Evolutionary conservation across 2,797 vertebrate genomes (phyloP).

Genomic region (Lutjanus campechanus): DNA sequence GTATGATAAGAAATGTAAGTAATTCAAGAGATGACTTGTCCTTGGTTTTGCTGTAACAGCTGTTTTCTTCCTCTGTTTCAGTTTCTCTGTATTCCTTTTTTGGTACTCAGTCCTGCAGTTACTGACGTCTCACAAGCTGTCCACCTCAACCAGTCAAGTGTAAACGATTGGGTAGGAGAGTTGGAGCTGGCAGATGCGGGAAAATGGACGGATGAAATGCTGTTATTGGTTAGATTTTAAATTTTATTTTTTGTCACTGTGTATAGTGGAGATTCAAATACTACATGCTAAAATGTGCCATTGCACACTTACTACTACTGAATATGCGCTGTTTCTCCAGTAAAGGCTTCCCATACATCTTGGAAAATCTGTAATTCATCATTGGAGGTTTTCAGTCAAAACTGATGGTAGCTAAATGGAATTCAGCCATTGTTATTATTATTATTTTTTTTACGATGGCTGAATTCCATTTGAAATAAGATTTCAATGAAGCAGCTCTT

Average conservation of each 20-base stretch:
- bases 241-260: not conserved
- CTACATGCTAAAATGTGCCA: not conserved
- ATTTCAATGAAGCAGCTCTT: too few relatives aligned
- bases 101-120: constrained; percentile 79
- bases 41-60: constrained; percentile 10
- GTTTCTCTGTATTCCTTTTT: constrained; percentile 86
- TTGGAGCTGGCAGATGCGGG: constrained; percentile 77
- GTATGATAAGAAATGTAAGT: not conserved
- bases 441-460: not conserved
- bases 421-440: too few relatives aligned
- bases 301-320: not conserved
- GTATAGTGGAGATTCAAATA: not conserved
- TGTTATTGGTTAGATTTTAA: constrained; percentile 64
- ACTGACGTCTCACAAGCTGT: constrained; percentile 72
- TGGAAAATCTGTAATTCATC: not conserved
- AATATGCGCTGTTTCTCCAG: not conserved
- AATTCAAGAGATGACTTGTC: not conserved
- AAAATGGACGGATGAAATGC: constrained; percentile 79
- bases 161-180: constrained; percentile 80
- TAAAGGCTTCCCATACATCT: not conserved
- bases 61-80: constrained; percentile 61
- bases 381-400: not conserved
- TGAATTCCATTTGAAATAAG: too few relatives aligned
- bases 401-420: not conserved
- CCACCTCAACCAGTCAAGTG: constrained; percentile 64